Conservation (phyloP, 1,140 invertebrate species). For the Drosophila rhopaloa region DNA sequence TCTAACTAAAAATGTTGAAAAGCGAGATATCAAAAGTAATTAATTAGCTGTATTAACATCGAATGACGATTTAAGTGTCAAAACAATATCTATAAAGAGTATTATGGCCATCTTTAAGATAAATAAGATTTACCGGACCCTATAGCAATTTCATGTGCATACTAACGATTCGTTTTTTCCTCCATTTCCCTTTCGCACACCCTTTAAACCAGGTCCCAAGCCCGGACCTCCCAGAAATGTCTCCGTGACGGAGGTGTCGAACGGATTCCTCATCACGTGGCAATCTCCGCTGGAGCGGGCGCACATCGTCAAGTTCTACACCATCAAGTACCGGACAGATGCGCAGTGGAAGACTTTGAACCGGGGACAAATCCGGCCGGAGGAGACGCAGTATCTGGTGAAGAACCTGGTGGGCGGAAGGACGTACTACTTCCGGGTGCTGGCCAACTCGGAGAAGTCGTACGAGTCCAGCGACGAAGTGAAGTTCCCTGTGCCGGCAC, state of each 20-base stretch:
- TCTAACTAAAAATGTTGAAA: too few species aligned
- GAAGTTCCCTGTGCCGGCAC: slow-evolving; percentile 93
- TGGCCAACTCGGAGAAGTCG: slow-evolving; percentile 93
- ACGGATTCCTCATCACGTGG: slow-evolving; percentile 95
- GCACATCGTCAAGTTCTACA: slow-evolving; percentile 94
- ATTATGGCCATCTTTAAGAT: too few species aligned
- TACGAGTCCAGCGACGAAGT: slow-evolving; percentile 93
- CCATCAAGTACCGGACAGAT: slow-evolving; percentile 95
- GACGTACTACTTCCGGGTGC: slow-evolving; percentile 95
- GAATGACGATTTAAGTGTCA: too few species aligned
- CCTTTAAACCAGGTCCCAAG: slow-evolving; percentile 89
- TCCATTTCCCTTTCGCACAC: too few species aligned
- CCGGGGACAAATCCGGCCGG: slow-evolving; percentile 93
- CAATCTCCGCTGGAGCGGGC: slow-evolving; percentile 91
- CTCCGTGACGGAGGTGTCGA: slow-evolving; percentile 93
- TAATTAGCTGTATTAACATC: too few species aligned
- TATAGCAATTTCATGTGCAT: background rate
- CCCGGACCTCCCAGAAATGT: slow-evolving; percentile 94
- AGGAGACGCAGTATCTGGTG: slow-evolving; percentile 95
- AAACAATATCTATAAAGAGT: too few species aligned
- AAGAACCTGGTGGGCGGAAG: slow-evolving; percentile 95
- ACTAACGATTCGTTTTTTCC: slow-evolving; percentile 36
- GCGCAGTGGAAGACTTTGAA: slow-evolving; percentile 94
- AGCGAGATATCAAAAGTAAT: too few species aligned
- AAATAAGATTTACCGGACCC: background rate